Evolutionary conservation across 2,113 vertebrate genomes (phyloP), one percentile per base, ranked within the genome.

Genomic region (Callopanchax toddi): DNA sequence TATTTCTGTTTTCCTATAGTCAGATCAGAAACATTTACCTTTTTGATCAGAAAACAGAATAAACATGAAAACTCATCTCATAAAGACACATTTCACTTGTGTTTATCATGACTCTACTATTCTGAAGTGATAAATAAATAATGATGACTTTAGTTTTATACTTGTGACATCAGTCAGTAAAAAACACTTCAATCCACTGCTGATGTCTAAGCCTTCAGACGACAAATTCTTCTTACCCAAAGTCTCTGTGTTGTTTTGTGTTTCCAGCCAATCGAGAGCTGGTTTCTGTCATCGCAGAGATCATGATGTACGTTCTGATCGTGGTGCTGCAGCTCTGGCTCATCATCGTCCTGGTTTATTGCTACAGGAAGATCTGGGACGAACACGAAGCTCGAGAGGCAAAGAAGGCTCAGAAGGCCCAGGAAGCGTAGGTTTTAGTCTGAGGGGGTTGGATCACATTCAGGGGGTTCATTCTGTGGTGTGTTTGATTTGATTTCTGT

Each of bases 251-350:
- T 22, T 43, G 42, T 6, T 51, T 63, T 17, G 22, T 76, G 39
- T 71, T 39, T 51, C 3, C 79, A 97, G 95, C 90, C 46, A 95
- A 94, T 67, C 92, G 89, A 42, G 94, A 95, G 84, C 73, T 94
- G 86, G 89, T 93, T 0, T 85, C 93, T 0, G 93, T 96, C 42
- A 87, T 97, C 60, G 89, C 94, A 0, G 94, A 96, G 91, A 94
- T 97, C 54, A 91, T 95, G 92, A 97, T 96, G 95, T 97, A 94
- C 3, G 92, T 96, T 59, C 83, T 95, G 74, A 94, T 96, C 5
- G 90, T 94, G 40, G 87, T 92, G 17, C 90, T 97, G 87, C 96
- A 96, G 67, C 91, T 97, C 52, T 96, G 95, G 95, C 88, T 97
- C 45, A 91, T 95, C 43, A 82, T 78, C 0, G 92, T 95, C 82